These are phyloP conservation scores for Leptogaster cylindrica DNA, from an alignment of 2,888 invertebrate species.

Conservation along the genomic window DNA sequence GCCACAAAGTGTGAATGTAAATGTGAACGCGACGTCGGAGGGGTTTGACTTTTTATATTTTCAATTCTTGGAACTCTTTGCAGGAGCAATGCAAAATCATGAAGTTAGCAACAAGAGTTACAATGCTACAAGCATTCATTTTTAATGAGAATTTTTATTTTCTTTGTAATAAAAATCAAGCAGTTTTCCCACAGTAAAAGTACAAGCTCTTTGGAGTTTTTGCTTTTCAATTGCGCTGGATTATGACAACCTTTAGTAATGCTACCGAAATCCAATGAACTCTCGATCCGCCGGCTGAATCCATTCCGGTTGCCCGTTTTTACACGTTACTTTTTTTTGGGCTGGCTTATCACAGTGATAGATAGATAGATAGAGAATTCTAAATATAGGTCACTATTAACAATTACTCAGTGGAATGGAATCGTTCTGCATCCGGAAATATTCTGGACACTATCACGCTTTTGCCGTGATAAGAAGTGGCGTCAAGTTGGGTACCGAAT, in stretches of 20 bases:
- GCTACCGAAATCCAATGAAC: not conserved
- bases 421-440: constrained; percentile 1
- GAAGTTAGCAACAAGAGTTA: constrained; percentile 98
- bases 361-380: not conserved
- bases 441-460: not conserved
- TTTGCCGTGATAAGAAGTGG: not conserved
- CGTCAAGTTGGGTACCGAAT: not conserved
- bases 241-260: not conserved
- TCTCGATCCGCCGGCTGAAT: not conserved
- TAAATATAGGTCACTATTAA: not conserved
- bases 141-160: not conserved
- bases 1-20: constrained; percentile 9
- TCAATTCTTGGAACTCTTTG: constrained; percentile 90
- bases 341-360: no score
- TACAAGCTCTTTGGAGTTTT: not conserved
- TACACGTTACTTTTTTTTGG: no score
- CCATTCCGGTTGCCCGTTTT: no score
- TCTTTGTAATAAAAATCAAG: not conserved
- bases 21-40: constrained; percentile 8
- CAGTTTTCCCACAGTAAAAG: not conserved
- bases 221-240: no score
- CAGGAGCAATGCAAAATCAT: constrained; percentile 99
- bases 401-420: not conserved
- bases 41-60: not conserved
- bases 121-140: constrained; percentile 93